Evolutionary conservation across 2,113 vertebrate species (phyloP).

Genomic region (Caranx ignobilis): DNA sequence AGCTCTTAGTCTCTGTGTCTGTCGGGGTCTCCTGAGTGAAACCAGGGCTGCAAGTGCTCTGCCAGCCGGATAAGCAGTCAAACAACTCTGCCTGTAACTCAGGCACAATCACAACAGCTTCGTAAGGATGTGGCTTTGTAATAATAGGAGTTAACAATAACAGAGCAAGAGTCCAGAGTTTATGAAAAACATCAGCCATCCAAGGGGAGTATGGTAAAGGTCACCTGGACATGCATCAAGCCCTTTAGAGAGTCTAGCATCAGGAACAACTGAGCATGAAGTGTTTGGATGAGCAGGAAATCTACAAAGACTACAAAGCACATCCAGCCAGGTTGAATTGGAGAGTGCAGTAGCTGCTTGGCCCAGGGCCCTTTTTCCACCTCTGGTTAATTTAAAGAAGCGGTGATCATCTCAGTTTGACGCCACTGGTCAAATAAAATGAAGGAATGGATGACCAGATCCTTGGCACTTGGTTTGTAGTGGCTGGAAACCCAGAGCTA

Average conservation of each 20-base stretch:
- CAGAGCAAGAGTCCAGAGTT: background rate
- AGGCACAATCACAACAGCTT: slow-evolving; percentile 32
- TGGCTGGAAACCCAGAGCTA: slow-evolving; percentile 60
- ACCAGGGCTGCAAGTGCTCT: slow-evolving; percentile 29
- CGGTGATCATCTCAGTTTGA: slow-evolving; percentile 50
- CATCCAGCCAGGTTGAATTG: slow-evolving; percentile 35
- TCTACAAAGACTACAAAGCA: slow-evolving; percentile 35
- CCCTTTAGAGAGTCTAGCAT: background rate
- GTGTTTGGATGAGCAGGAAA: slow-evolving; percentile 29
- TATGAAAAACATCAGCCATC: background rate
- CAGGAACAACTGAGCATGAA: slow-evolving; percentile 9
- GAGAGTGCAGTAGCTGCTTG: slow-evolving; percentile 32
- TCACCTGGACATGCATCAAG: background rate
- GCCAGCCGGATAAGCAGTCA: slow-evolving; percentile 43
- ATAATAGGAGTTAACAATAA: background rate
- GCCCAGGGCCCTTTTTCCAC: slow-evolving; percentile 75
- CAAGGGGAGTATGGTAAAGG: background rate
- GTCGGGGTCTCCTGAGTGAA: slow-evolving; percentile 44
- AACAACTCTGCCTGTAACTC: slow-evolving; percentile 44
- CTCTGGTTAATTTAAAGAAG: slow-evolving; percentile 62
- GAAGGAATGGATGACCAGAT: slow-evolving; percentile 54
- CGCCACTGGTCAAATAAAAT: slow-evolving; percentile 64
- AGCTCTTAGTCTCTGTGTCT: slow-evolving; percentile 32
- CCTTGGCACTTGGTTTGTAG: slow-evolving; percentile 22
- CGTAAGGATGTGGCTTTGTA: slow-evolving; percentile 23